phyloP scores from a whole-genome alignment of 2,113 vertebrate species.

The Crotalus horridus region DNA sequence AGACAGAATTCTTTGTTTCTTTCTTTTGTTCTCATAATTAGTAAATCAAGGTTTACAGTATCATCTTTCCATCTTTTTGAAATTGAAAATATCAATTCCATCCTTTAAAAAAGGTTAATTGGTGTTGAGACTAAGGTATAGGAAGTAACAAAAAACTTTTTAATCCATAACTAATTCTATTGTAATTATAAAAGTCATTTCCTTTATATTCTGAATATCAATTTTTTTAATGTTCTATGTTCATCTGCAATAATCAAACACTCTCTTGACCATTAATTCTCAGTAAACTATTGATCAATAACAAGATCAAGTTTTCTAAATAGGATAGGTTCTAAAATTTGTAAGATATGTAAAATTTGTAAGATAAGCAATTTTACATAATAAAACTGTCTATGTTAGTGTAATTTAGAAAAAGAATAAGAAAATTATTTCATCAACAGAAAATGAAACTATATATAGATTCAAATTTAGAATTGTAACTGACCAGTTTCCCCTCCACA shows the following conservation, averaged over 20 bases:
- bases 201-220: not conserved
- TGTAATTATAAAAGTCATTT: not conserved
- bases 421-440: not conserved
- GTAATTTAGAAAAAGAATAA: not conserved
- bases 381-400: not conserved
- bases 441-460: not conserved
- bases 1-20: not conserved
- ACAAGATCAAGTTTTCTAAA: not conserved
- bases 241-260: not conserved
- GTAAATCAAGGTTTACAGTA: not conserved
- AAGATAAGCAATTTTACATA: not conserved
- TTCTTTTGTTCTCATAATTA: not conserved
- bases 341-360: not conserved
- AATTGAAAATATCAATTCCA: not conserved
- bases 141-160: not conserved
- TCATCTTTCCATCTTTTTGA: not conserved
- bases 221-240: not conserved
- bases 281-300: not conserved
- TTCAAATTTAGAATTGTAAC: not conserved
- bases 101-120: not conserved
- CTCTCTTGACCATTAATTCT: not conserved
- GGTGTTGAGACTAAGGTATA: not conserved
- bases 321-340: not conserved
- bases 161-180: not conserved
- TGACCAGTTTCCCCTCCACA: not conserved